These are phyloP conservation scores for Paramormyrops hopkinsi DNA, from an alignment of 2,797 vertebrate genomes.

Conservation along the genomic window DNA sequence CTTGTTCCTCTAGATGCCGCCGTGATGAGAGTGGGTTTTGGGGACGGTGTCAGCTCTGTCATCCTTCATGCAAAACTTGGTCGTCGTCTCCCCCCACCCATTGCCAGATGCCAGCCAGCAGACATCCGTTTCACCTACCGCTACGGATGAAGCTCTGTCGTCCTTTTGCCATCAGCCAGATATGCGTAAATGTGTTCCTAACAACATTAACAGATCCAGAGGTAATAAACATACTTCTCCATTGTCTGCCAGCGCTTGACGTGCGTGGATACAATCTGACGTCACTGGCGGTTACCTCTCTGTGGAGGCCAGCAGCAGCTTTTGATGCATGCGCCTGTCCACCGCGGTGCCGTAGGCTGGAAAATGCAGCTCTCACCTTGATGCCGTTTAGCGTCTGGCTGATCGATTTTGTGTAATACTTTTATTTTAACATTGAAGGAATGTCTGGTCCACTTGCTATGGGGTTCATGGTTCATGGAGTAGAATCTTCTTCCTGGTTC, in stretches of 20 bases:
- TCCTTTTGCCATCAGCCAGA: neutral
- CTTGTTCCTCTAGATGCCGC: neutral
- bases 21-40: neutral
- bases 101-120: neutral
- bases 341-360: neutral
- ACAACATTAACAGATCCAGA: neutral
- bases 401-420: conserved; percentile 12
- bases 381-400: neutral
- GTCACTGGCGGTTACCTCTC: neutral
- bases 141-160: neutral
- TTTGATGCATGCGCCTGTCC: neutral
- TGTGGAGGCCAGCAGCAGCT: neutral
- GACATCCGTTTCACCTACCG: neutral
- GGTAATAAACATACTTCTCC: neutral
- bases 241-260: neutral
- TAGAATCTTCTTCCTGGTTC: neutral
- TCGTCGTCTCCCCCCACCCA: neutral
- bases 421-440: neutral
- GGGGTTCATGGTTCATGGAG: neutral
- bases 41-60: neutral
- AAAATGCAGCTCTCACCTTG: neutral
- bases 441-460: neutral
- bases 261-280: neutral
- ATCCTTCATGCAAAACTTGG: neutral
- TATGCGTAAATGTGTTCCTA: neutral